phyloP scores from a whole-genome alignment of 1,140 invertebrate genomes.

The Heterodera schachtii region DNA sequence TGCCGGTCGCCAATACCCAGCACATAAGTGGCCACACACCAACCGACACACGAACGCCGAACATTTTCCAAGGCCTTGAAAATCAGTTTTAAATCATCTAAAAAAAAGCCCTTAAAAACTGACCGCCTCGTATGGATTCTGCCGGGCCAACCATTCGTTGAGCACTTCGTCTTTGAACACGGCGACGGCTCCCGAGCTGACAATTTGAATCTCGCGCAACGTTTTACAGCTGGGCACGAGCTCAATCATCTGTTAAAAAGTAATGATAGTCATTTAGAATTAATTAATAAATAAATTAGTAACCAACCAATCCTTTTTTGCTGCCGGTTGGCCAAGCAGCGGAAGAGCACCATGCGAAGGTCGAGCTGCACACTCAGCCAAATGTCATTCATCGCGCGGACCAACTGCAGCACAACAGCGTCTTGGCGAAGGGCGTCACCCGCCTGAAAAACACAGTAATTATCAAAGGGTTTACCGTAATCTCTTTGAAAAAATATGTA shows the following conservation, averaged over 20 bases:
- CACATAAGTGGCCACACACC: constrained; percentile 96
- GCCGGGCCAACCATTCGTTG: constrained; percentile 92
- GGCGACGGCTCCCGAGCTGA: constrained; percentile 77
- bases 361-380: constrained; percentile 93
- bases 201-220: constrained; percentile 84
- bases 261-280: neutral
- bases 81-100: neutral
- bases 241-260: constrained; percentile 76
- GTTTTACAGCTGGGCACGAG: constrained; percentile 95
- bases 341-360: constrained; percentile 91
- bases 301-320: constrained; percentile 74
- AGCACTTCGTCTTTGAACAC: constrained; percentile 96
- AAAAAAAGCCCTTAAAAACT: constrained; percentile 4
- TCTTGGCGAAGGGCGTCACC: constrained; percentile 98
- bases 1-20: constrained; percentile 97
- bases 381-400: constrained; percentile 87
- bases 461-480: no score
- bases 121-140: constrained; percentile 91
- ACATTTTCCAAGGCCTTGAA: constrained; percentile 71
- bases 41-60: constrained; percentile 89
- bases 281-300: no score
- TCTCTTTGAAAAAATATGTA: no score
- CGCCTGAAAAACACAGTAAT: no score
- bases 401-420: constrained; percentile 92
- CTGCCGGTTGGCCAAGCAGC: constrained; percentile 89